These are phyloP conservation scores for Pica pica DNA, from an alignment of 2,113 vertebrate species.

Conservation along the genomic window DNA sequence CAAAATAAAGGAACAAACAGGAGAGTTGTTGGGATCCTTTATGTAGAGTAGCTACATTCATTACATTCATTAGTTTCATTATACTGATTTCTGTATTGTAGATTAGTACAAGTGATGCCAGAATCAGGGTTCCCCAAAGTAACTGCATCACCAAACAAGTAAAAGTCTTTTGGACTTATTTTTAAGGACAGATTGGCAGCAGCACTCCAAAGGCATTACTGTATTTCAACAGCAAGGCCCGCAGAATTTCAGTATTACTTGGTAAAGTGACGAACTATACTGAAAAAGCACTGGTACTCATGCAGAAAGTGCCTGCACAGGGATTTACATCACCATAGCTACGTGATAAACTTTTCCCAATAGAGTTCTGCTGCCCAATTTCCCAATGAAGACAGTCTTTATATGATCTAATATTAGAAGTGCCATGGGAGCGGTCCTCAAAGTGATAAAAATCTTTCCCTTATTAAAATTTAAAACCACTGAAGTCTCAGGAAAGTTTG, in stretches of 20 bases:
- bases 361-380: neutral
- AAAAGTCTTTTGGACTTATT: neutral
- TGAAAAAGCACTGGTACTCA: neutral
- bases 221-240: neutral
- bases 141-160: neutral
- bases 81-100: neutral
- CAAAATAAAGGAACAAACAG: neutral
- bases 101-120: neutral
- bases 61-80: neutral
- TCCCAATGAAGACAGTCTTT: neutral
- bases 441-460: neutral
- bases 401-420: neutral
- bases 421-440: neutral
- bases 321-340: neutral
- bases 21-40: neutral
- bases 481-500: neutral
- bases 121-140: neutral
- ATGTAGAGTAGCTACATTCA: neutral
- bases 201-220: neutral
- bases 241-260: neutral
- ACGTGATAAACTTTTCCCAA: neutral
- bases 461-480: slow-evolving; percentile 5
- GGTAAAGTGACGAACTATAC: neutral
- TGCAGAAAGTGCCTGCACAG: neutral
- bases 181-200: neutral